Evolutionary conservation across 2,888 invertebrate genomes (phyloP), one percentile per base, ranked within the genome.

Genomic region (Cinara cedri): DNA sequence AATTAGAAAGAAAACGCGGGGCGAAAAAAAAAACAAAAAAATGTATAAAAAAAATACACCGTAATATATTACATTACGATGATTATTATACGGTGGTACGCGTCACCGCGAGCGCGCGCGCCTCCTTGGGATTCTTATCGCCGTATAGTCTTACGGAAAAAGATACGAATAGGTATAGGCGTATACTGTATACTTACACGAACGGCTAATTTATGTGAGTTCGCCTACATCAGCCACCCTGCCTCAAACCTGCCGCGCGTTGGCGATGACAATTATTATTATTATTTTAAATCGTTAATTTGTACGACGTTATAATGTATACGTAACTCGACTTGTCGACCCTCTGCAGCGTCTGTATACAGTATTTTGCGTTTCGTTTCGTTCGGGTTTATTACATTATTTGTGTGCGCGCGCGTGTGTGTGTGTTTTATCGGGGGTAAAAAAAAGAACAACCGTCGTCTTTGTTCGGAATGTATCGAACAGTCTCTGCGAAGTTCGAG

Each of bases 1-100:
- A 74, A 74, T 74, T 74, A 74, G 62, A 74, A 74, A 21, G 49
- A 74, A 34, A 62, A 72, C 26, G 34, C 49, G 10, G 34, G 19
- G 14, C 14, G 6, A 26, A 57, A n/a, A 57, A 66, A 11, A 34
- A 34, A 34, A 34, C 6, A 34, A 34, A 4, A 34, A 34, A 4
- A 34, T n/a, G n/a, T n/a, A 34, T 34, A 34, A 34, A 34, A 34
- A 34, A 34, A 34, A 34, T 6, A 34, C n/a, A 34, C 34, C 34
- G 34, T 34, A 34, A 4, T 54, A 70, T 68, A 26, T 24, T 14
- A 16, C 21, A 65, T 46, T 3, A 55, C 9, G 19, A 54, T 66
- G 10, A 55, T 21, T 8, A 42, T 24, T 46, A 9, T 6, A 42
- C 26, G 14, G 16, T 11, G 11, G 10, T n/a, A n/a, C 65, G 21